Evolutionary conservation across 2,888 invertebrate genomes (phyloP).

Genomic region (Plagodis pulveraria): DNA sequence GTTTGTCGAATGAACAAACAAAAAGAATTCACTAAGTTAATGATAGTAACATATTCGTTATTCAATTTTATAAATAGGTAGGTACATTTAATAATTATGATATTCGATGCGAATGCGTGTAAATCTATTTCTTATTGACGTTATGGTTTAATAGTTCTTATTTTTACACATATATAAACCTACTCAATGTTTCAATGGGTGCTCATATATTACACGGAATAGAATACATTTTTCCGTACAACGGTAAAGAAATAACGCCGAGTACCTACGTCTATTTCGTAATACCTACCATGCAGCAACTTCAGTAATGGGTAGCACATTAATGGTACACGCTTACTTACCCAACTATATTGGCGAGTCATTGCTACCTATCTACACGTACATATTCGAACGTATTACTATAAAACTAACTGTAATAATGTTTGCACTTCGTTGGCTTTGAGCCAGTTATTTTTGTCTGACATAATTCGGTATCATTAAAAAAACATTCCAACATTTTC

Average conservation of each 20-base stretch:
- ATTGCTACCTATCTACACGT: constrained; percentile 57
- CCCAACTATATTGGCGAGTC: constrained; percentile 57
- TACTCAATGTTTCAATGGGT: too few relatives aligned
- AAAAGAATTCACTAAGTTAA: too few relatives aligned
- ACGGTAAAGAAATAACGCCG: constrained; percentile 39
- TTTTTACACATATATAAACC: too few relatives aligned
- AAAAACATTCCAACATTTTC: constrained; percentile 26
- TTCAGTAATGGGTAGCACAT: constrained; percentile 60
- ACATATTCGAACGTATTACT: constrained; percentile 16
- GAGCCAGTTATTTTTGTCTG: constrained; percentile 54
- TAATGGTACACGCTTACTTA: constrained; percentile 57
- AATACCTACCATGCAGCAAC: constrained; percentile 40
- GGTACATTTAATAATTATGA: too few relatives aligned
- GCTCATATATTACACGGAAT: too few relatives aligned
- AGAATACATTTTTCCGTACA: constrained; percentile 20
- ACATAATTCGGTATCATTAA: constrained; percentile 37
- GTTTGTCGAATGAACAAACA: too few relatives aligned
- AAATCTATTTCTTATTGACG: too few relatives aligned
- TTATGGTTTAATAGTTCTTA: too few relatives aligned
- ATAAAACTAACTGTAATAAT: constrained; percentile 68
- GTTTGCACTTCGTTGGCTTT: constrained; percentile 73
- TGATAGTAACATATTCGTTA: too few relatives aligned
- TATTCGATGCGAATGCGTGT: too few relatives aligned
- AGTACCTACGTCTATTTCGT: constrained; percentile 44
- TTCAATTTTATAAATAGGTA: too few relatives aligned